phyloP scores from a whole-genome alignment of 2,888 invertebrate species.

The Dasysyrphus tricinctus region DNA sequence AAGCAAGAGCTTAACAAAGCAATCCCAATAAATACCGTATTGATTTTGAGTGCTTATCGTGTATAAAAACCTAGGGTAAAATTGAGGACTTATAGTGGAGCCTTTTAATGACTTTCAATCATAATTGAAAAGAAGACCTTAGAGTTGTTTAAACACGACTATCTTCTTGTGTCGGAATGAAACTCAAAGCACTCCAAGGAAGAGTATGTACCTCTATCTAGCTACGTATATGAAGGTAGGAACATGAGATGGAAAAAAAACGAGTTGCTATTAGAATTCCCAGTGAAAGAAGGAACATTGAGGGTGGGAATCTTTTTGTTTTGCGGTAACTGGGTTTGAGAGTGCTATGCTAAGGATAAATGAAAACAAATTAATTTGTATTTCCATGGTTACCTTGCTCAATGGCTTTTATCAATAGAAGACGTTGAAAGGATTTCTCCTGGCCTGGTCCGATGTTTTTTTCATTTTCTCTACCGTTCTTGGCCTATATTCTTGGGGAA shows the following conservation, averaged over 20 bases:
- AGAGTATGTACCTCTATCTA: background rate
- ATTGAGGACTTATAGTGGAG: slow-evolving; percentile 38
- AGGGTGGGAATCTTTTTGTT: background rate
- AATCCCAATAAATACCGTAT: slow-evolving; percentile 51
- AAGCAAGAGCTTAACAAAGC: slow-evolving; percentile 19
- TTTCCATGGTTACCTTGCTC: slow-evolving; percentile 41
- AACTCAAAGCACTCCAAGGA: background rate
- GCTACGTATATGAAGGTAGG: background rate
- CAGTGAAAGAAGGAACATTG: background rate
- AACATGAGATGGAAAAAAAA: background rate
- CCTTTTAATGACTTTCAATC: slow-evolving; percentile 62
- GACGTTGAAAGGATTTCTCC: slow-evolving; percentile 32
- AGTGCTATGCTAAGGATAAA: slow-evolving; percentile 5
- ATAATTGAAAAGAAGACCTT: slow-evolving; percentile 55
- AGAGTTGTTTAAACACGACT: slow-evolving; percentile 8
- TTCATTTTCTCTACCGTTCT: background rate
- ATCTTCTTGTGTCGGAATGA: background rate
- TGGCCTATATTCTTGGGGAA: background rate
- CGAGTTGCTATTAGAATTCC: background rate
- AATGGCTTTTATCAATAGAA: slow-evolving; percentile 40
- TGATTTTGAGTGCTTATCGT: slow-evolving; percentile 57
- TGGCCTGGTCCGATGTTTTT: background rate
- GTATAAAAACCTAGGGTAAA: slow-evolving; percentile 32
- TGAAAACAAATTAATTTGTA: slow-evolving; percentile 65
- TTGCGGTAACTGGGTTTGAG: background rate